These are phyloP conservation scores for Julus scandinavius DNA, from an alignment of 2,888 invertebrate genomes.

Conservation along the genomic window DNA sequence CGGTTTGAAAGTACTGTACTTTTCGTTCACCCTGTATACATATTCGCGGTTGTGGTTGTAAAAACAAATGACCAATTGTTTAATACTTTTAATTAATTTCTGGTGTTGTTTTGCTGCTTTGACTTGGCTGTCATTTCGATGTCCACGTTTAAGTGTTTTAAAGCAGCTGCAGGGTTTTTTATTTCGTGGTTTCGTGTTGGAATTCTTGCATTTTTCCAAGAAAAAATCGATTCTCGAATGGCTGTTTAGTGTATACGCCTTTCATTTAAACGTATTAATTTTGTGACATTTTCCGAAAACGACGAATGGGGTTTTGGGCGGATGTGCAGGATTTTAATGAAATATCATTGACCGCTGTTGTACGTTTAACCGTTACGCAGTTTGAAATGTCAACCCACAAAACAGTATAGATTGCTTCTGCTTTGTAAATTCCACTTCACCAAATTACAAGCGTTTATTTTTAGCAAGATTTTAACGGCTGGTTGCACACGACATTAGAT, in stretches of 20 bases:
- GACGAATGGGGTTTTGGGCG: background rate
- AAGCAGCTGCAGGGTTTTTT: constrained; percentile 14
- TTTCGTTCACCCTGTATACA: background rate
- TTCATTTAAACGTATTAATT: constrained; percentile 17
- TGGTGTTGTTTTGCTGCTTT: background rate
- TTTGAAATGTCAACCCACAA: constrained; percentile 26
- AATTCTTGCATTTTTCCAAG: background rate
- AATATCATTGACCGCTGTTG: constrained; percentile 28
- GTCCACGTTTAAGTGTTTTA: background rate
- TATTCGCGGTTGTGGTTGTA: background rate
- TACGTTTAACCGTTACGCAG: background rate
- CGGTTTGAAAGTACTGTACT: background rate
- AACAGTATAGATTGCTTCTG: background rate
- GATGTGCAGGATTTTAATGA: background rate
- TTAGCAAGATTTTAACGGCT: background rate
- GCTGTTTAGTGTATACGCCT: background rate
- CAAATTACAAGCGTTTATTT: background rate
- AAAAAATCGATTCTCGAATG: background rate
- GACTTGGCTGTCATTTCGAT: background rate
- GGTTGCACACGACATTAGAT: background rate
- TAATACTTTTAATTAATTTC: background rate
- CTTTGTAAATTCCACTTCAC: background rate
- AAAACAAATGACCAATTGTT: background rate
- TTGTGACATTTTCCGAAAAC: background rate
- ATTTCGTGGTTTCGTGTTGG: background rate